Evolutionary conservation across 64 coral and sea anemone genomes (phyloP), one percentile per base, ranked within the genome.

Genomic region (Exaiptasia diaphana): DNA sequence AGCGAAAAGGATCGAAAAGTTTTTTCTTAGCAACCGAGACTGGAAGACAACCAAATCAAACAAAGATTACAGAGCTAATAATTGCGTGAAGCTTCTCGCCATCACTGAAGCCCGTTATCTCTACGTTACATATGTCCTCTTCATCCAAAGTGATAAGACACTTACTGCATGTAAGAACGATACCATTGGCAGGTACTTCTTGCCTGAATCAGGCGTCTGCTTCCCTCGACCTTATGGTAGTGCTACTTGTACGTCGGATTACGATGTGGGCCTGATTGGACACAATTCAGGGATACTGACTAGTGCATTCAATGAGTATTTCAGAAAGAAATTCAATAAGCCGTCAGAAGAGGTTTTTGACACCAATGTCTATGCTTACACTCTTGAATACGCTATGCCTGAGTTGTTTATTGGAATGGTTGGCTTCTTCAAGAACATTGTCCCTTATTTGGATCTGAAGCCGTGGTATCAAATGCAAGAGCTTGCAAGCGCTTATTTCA

Each of bases 211-310:
- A 15, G 38, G 11, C 24, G 76, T 79, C 17, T 79, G 76, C 55
- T 79, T 79, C 34, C 76, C 55, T 35, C 52, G 22, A 53, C 82
- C 82, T 30, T 85, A 85, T 33, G 82, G 82, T 36, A 74, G 46
- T 17, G 69, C 82, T 17, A 58, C 49, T 74, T 41, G n/a, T 59
- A 62, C 50, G 14, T 85, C 82, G 4, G 82, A 85, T 22, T 85
- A 85, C 65, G 82, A 85, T 62, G 82, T 85, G 18, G 82, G 82
- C 9, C 31, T 85, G 21, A 85, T 85, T 74, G 82, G 82, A 42
- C 45, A 39, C 4, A 35, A 29, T 3, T 85, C 82, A 9, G 82
- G 82, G 29, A 38, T 33, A 9, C 39, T 85, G 35, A 85, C 82
- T 6, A 27, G 33, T 14, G 30, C 18, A 39, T 85, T 73, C 34